Evolutionary conservation across 1,140 invertebrate species (phyloP).

Genomic region (Plectrocnemia conspersa): DNA sequence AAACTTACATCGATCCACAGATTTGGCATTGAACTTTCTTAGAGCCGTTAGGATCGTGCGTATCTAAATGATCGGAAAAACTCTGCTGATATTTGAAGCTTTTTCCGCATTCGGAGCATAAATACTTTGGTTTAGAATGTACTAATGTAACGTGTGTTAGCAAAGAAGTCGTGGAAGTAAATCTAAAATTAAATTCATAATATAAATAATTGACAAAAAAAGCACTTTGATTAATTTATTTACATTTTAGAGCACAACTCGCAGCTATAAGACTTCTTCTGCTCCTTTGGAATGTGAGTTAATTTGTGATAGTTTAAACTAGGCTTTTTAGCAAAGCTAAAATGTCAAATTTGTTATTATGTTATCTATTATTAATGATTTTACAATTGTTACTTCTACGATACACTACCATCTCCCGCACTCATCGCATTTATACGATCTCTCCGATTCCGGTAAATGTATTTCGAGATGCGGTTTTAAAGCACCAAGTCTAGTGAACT

Average conservation of each 20-base stretch:
- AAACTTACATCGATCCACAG: constrained; percentile 10
- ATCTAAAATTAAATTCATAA: constrained; percentile 5
- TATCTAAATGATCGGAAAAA: background rate
- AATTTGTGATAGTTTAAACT: constrained; percentile 9
- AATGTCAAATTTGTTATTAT: background rate
- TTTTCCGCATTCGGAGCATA: constrained; percentile 7
- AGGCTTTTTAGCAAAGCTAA: background rate
- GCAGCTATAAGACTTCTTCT: background rate
- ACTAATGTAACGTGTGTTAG: background rate
- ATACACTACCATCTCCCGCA: constrained; percentile 2
- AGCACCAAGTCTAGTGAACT: background rate
- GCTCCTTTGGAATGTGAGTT: constrained; percentile 3
- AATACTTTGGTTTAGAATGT: background rate
- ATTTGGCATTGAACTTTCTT: background rate
- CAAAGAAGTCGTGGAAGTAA: background rate
- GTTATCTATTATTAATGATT: background rate
- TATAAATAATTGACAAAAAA: background rate
- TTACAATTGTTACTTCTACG: background rate
- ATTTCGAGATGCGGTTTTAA: constrained; percentile 3
- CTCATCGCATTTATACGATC: constrained; percentile 11
- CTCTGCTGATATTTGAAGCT: background rate
- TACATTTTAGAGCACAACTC: constrained; percentile 5
- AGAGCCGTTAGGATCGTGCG: background rate
- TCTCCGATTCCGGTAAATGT: constrained; percentile 10
- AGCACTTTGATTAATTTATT: background rate